Evolutionary conservation across 2,888 invertebrate species (phyloP).

Genomic region (Trypoxylon attenuatum): DNA sequence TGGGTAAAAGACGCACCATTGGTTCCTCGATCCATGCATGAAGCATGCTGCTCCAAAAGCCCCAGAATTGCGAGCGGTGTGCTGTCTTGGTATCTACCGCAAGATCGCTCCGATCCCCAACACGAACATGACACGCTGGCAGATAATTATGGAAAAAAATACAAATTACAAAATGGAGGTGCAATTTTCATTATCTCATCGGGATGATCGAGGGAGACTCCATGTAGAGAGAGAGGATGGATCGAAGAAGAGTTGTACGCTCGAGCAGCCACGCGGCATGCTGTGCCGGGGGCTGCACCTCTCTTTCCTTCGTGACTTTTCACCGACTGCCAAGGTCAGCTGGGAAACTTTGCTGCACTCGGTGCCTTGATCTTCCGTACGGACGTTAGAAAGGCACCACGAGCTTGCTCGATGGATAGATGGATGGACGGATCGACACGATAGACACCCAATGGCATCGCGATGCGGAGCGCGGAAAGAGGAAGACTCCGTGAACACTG

Average conservation of each 20-base stretch:
- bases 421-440: constrained; percentile 15
- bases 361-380: constrained; percentile 25
- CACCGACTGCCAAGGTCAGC: constrained; percentile 31
- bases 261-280: not conserved
- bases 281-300: not conserved
- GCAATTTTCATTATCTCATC: not conserved
- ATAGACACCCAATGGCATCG: no score
- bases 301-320: constrained; percentile 18
- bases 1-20: no score
- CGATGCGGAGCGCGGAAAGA: not conserved
- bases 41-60: no score
- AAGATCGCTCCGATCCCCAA: no score
- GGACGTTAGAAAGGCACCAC: constrained; percentile 16
- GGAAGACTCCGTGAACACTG: not conserved
- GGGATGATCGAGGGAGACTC: not conserved
- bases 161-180: not conserved
- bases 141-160: not conserved
- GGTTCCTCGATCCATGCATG: no score
- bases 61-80: no score
- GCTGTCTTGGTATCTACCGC: no score
- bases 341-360: constrained; percentile 9
- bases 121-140: no score
- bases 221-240: no score
- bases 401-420: not conserved
- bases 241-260: not conserved